These are phyloP conservation scores for Sebastes vulpes DNA, from an alignment of 2,797 vertebrate species.

Conservation along the genomic window DNA sequence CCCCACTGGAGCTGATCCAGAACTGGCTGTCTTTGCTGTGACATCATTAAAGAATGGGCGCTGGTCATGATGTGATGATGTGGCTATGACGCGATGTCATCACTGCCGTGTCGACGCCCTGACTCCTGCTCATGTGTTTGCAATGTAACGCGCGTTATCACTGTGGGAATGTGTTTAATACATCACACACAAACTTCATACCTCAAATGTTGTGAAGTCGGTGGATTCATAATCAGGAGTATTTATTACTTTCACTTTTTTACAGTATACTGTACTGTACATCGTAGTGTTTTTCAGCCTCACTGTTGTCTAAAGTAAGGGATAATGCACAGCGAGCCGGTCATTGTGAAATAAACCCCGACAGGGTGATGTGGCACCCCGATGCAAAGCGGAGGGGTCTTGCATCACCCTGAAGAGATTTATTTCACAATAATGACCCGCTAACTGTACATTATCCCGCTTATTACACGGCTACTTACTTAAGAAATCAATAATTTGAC, in stretches of 20 bases:
- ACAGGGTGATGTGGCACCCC: no score
- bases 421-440: no score
- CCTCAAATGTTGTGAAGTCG: neutral
- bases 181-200: constrained; percentile 7
- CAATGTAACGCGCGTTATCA: constrained; percentile 21
- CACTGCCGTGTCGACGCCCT: constrained; percentile 34
- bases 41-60: constrained; percentile 55
- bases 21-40: constrained; percentile 55
- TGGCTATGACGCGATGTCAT: constrained; percentile 46
- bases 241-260: neutral
- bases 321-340: no score
- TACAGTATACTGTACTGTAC: neutral
- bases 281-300: neutral
- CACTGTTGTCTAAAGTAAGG: neutral
- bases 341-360: no score
- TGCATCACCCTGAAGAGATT: no score
- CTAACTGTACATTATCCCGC: no score
- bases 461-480: no score
- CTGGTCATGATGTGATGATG: constrained; percentile 59
- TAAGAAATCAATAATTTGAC: no score
- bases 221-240: neutral
- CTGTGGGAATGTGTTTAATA: constrained; percentile 17
- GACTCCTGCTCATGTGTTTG: constrained; percentile 62
- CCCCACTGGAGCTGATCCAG: constrained; percentile 34
- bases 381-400: no score